These are phyloP conservation scores for Craniophora ligustri DNA, from an alignment of 2,888 invertebrate species.

Conservation along the genomic window DNA sequence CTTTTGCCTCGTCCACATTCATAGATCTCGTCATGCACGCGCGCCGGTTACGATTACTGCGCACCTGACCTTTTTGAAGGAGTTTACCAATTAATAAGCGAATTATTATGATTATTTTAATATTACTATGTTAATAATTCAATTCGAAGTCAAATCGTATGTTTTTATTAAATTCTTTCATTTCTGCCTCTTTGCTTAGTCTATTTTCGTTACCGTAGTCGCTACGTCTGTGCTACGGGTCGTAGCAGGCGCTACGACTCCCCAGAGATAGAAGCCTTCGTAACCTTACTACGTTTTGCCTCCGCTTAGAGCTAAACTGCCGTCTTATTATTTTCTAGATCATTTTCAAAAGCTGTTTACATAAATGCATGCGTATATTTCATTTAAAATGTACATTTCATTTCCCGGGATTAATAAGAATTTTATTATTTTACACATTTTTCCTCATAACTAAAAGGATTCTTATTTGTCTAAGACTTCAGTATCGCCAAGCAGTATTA, in stretches of 20 bases:
- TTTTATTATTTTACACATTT: too few relatives aligned
- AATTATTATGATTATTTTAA: too few relatives aligned
- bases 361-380: constrained; percentile 42
- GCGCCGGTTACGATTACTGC: too few relatives aligned
- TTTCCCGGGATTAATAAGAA: neutral
- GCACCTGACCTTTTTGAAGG: too few relatives aligned
- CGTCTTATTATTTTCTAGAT: constrained; percentile 77
- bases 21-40: too few relatives aligned
- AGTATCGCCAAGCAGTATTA: too few relatives aligned
- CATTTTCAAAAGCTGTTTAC: constrained; percentile 62
- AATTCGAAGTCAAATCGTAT: constrained; percentile 11
- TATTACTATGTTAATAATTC: too few relatives aligned
- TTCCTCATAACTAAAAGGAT: too few relatives aligned
- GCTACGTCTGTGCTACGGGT: constrained; percentile 78
- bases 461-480: too few relatives aligned
- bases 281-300: constrained; percentile 75
- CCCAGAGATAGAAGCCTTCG: constrained; percentile 76
- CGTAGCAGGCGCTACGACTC: constrained; percentile 82
- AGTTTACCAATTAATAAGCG: too few relatives aligned
- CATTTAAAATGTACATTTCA: constrained; percentile 12
- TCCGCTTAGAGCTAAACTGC: constrained; percentile 73
- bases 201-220: constrained; percentile 76
- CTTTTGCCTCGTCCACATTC: too few relatives aligned
- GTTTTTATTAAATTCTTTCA: constrained; percentile 26
- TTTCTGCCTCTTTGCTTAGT: constrained; percentile 61